Conservation (phyloP, 2,113 vertebrate genomes). For the Eudorcas thomsonii region DNA sequence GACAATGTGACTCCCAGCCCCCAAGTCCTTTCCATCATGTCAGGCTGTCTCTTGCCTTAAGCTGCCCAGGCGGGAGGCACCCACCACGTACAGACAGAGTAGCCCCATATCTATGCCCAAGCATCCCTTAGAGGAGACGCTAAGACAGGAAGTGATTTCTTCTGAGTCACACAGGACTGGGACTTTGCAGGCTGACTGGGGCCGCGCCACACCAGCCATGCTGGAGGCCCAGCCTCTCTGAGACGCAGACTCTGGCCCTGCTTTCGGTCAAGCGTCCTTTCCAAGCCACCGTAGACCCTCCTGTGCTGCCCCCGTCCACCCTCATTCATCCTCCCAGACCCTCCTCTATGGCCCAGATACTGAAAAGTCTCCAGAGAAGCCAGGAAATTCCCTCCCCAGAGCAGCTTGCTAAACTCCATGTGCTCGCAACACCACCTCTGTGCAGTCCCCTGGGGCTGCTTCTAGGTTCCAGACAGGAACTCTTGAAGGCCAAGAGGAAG, state of each 20-base stretch:
- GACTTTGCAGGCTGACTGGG: neutral
- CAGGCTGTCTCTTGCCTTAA: neutral
- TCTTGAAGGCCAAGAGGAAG: neutral
- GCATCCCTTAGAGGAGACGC: neutral
- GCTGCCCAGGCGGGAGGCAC: neutral
- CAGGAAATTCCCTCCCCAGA: neutral
- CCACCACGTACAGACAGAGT: neutral
- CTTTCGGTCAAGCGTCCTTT: neutral
- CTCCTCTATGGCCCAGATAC: neutral
- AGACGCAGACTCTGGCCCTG: neutral
- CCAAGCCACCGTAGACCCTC: neutral
- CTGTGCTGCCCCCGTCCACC: rapidly evolving
- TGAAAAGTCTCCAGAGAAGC: neutral
- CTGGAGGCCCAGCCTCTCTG: neutral
- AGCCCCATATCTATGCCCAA: neutral
- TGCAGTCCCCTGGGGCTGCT: neutral
- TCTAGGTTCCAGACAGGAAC: neutral
- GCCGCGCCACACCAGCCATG: neutral
- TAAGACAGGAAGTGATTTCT: neutral
- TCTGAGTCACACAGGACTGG: neutral
- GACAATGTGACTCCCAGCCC: neutral
- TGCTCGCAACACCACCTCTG: neutral
- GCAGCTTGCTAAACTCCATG: neutral
- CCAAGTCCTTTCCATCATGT: neutral
- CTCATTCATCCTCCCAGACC: neutral